Evolutionary conservation across 2,888 invertebrate species (phyloP).

Genomic region (Synergus japonicus): DNA sequence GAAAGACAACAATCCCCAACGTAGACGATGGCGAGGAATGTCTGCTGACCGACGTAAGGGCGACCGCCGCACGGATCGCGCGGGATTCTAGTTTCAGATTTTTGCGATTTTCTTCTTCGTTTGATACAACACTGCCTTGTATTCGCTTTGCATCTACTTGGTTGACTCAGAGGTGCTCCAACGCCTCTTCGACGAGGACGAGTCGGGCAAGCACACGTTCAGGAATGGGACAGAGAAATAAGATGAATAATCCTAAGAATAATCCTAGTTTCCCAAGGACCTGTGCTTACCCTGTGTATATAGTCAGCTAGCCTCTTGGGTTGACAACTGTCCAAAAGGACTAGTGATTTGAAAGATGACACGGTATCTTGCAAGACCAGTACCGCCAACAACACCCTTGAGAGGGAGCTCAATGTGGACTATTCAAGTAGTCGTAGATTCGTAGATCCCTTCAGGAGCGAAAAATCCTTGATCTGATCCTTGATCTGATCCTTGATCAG

Average conservation of each 20-base stretch:
- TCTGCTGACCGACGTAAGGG: slow-evolving; percentile 88
- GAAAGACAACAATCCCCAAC: slow-evolving; percentile 93
- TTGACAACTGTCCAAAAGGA: slow-evolving; percentile 23
- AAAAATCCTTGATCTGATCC: slow-evolving; percentile 8
- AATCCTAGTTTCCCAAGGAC: background rate
- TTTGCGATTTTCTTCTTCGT: slow-evolving; percentile 40
- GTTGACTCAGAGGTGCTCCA: slow-evolving; percentile 18
- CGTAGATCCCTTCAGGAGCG: background rate
- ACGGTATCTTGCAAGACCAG: slow-evolving; percentile 52
- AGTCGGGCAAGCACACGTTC: slow-evolving; percentile 2
- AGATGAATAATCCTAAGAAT: background rate
- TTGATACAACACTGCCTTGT: slow-evolving; percentile 43
- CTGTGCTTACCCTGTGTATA: background rate
- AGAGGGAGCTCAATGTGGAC: background rate
- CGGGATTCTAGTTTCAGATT: slow-evolving; percentile 59
- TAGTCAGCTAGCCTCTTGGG: background rate
- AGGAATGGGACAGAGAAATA: background rate
- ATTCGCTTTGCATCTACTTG: slow-evolving; percentile 47
- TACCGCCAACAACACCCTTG: slow-evolving; percentile 44
- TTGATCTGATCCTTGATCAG: background rate
- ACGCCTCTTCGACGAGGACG: slow-evolving; percentile 48
- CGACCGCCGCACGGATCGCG: slow-evolving; percentile 62
- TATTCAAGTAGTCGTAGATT: background rate
- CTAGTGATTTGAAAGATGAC: background rate
- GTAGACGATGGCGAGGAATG: slow-evolving; percentile 96